Conservation (phyloP, 1,140 invertebrate genomes). For the Parapsyche elsis region DNA sequence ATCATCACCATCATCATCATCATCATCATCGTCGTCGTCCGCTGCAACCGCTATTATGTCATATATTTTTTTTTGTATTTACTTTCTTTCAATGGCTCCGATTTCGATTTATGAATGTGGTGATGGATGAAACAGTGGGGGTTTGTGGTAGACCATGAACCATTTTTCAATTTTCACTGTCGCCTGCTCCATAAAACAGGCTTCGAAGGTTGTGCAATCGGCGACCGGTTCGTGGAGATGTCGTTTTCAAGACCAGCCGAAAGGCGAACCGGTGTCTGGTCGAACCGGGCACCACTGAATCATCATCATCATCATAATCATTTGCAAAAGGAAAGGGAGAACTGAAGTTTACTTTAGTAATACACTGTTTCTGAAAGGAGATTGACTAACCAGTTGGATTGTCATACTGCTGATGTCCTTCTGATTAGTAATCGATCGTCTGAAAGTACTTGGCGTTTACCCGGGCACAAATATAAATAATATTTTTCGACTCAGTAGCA, state of each 20-base stretch:
- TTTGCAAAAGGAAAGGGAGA: no score
- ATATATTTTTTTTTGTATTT: background rate
- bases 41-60: background rate
- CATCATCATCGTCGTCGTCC: background rate
- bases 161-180: conserved; percentile 17
- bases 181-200: conserved; percentile 29
- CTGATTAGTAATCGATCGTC: no score
- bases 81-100: background rate
- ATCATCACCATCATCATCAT: background rate
- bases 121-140: no score
- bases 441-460: no score
- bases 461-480: no score
- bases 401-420: no score
- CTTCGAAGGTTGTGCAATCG: conserved; percentile 25
- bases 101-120: no score
- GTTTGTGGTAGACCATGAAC: background rate
- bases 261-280: conserved; percentile 38
- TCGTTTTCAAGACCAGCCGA: conserved; percentile 29
- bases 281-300: conserved; percentile 15
- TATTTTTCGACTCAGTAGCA: no score
- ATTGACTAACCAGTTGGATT: no score
- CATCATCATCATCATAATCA: background rate
- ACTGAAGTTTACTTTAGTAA: no score
- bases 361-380: no score
- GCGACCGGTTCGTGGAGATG: conserved; percentile 11